Evolutionary conservation across 2,888 invertebrate genomes (phyloP), one percentile per base, ranked within the genome.

Genomic region (Epirrita christyi): DNA sequence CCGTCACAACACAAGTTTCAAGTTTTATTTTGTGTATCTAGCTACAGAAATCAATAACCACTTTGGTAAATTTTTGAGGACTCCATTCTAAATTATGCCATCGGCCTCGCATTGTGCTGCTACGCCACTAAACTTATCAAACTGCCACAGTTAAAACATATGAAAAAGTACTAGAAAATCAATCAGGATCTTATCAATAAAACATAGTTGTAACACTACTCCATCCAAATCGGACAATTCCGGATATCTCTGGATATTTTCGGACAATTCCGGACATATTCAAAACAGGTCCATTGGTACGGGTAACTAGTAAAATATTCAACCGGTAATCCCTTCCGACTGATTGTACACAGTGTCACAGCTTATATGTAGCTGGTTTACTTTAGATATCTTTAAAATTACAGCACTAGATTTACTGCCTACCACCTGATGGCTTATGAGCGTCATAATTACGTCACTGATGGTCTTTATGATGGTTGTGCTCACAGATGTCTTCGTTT

Each of bases 311-410:
- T 58, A 32, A 58, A 61, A 55, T 60, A 58, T 55, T 58, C 41
- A 58, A 15, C 32, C 27, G 29, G 58, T 58, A 61, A 61, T 61
- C 55, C 52, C 53, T 58, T 61, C 14, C 54, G 47, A 38, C 62
- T 62, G 56, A 56, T 56, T 56, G 54, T 47, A 43, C 43, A 52
- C 15, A 13, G 8, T 36, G 34, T 36, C 5, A 21, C 21, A 15
- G 44, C 5, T 44, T 1, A n/a, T 29, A 14, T 5, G 8, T 32
- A 9, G 47, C 46, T 53, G 27, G 53, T 38, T 15, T 11, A 52
- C 15, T 36, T 3, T n/a, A 2, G 4, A 21, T 21, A 3, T 21
- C 21, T 21, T 21, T 4, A 21, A 21, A 21, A 21, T 3, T 21
- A 3, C 21, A 21, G 4, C n/a, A n/a, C n/a, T n/a, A n/a, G n/a